These are phyloP conservation scores for Prosopocoilus inquinatus DNA, from an alignment of 2,888 invertebrate species.

Conservation along the genomic window DNA sequence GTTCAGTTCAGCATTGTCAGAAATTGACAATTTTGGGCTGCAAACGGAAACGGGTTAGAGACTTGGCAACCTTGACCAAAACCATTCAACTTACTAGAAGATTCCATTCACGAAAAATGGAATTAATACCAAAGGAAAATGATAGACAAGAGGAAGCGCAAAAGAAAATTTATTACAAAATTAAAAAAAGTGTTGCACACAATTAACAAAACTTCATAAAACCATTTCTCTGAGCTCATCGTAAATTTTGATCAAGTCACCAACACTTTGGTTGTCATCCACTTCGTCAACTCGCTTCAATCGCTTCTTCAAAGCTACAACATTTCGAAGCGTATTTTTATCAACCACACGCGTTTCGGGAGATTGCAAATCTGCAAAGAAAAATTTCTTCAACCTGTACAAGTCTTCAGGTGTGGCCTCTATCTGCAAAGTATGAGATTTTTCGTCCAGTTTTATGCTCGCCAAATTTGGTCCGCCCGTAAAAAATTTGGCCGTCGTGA, in stretches of 20 bases:
- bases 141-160: no score
- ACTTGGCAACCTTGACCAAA: no score
- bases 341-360: slow-evolving; percentile 8
- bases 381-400: slow-evolving; percentile 35
- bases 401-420: slow-evolving; percentile 30
- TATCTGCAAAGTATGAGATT: slow-evolving; percentile 28
- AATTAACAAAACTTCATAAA: slow-evolving; percentile 6
- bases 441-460: slow-evolving; percentile 31
- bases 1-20: no score
- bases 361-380: slow-evolving; percentile 25
- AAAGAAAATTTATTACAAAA: not conserved
- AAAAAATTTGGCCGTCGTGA: slow-evolving; percentile 29
- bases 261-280: not conserved
- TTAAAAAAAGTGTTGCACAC: not conserved
- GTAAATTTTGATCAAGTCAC: slow-evolving; percentile 8
- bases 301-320: slow-evolving; percentile 1
- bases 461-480: slow-evolving; percentile 26
- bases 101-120: not conserved
- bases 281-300: slow-evolving; percentile 4
- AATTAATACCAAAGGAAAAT: no score
- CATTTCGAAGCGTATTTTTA: slow-evolving; percentile 4
- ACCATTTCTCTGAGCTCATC: slow-evolving; percentile 8
- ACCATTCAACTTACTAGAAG: no score
- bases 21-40: no score
- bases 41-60: no score